phyloP scores from a whole-genome alignment of 2,113 vertebrate species.

The Tor tambroides region DNA sequence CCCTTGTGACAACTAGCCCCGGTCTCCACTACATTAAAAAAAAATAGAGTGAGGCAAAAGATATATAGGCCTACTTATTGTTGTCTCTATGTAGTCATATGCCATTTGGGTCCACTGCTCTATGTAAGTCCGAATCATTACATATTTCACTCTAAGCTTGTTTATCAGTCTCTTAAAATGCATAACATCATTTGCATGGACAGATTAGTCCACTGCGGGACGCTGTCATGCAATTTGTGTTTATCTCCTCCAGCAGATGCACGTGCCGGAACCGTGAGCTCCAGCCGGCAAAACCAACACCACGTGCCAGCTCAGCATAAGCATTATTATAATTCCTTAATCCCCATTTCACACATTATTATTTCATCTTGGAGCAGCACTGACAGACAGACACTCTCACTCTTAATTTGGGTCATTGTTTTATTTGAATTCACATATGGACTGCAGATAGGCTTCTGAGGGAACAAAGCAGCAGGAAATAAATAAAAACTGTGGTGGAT shows the following conservation, averaged over 20 bases:
- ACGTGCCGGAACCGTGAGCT: not conserved
- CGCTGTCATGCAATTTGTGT: not conserved
- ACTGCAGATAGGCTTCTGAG: not conserved
- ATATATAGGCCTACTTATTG: not conserved
- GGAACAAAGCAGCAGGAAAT: not conserved
- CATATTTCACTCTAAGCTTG: not conserved
- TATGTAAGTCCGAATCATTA: not conserved
- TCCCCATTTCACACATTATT: slow-evolving; percentile 9
- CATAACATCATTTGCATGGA: slow-evolving; percentile 15
- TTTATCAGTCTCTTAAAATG: not conserved
- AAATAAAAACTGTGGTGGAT: not conserved
- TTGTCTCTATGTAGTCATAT: not conserved
- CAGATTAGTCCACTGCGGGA: slow-evolving; percentile 1
- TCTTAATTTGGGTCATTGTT: not conserved
- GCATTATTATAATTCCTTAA: slow-evolving; percentile 12
- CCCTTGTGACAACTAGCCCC: not conserved
- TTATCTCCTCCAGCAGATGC: slow-evolving; percentile 12
- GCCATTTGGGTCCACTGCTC: not conserved
- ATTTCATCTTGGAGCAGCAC: not conserved
- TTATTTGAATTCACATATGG: not conserved
- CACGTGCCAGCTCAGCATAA: not conserved
- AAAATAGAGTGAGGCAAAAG: no score
- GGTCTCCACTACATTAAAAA: not conserved
- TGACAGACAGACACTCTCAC: no score
- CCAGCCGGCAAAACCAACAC: not conserved